A percentile compares a stretch with the other conserved stretches of the same genome.
Evolutionary conservation across 2,797 vertebrate species (phyloP).

Genomic region (Orientallactaga sibirica): DNA sequence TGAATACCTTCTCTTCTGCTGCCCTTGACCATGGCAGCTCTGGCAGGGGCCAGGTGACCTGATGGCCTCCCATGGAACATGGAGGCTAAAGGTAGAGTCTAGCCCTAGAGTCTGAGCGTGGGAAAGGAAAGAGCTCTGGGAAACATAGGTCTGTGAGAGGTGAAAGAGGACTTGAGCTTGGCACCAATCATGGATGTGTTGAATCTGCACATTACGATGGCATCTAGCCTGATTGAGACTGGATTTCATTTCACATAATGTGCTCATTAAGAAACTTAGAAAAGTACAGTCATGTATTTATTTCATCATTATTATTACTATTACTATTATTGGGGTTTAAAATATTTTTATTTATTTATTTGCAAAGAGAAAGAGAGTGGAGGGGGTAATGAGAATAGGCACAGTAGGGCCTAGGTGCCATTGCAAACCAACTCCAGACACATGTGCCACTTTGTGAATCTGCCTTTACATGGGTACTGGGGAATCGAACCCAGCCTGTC

Average conservation of each 20-base stretch:
- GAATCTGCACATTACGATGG: neutral
- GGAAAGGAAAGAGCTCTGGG: neutral
- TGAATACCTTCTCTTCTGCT: neutral
- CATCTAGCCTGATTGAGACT: neutral
- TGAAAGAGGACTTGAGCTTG: neutral
- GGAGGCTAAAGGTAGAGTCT: neutral
- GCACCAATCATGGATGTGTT: neutral
- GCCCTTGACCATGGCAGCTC: neutral
- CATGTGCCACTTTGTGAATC: too few relatives aligned
- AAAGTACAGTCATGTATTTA: constrained; percentile 15
- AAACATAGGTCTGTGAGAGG: neutral
- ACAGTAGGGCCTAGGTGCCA: too few relatives aligned
- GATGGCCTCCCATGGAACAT: neutral
- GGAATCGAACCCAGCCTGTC: too few relatives aligned
- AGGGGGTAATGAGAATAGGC: too few relatives aligned
- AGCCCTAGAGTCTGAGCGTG: neutral
- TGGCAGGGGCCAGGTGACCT: neutral
- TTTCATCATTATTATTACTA: neutral
- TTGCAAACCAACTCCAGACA: too few relatives aligned
- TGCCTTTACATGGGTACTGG: too few relatives aligned
- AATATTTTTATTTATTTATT: too few relatives aligned
- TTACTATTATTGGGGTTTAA: too few relatives aligned
- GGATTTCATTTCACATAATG: neutral
- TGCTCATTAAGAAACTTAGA: constrained; percentile 5
- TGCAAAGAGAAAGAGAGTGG: too few relatives aligned